phyloP scores from a whole-genome alignment of 2,888 invertebrate species.

The Tryphoninae sp. region DNA sequence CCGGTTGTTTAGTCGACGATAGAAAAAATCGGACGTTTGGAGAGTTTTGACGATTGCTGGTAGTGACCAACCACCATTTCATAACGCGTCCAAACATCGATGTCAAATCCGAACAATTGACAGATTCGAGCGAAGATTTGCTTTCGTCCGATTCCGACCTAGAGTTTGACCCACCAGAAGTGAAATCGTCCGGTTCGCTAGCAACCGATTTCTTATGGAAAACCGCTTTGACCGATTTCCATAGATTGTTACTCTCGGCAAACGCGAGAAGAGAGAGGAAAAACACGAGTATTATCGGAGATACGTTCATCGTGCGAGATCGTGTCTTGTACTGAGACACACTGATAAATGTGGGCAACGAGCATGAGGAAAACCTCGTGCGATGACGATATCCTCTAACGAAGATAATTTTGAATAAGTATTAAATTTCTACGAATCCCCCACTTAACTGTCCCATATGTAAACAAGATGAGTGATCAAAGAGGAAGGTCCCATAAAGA shows the following conservation, averaged over 20 bases:
- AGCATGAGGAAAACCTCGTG: background rate
- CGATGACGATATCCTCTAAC: background rate
- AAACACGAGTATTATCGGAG: background rate
- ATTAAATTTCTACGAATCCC: no score
- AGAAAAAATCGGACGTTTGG: conserved; percentile 31
- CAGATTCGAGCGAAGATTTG: background rate
- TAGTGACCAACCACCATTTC: conserved; percentile 31
- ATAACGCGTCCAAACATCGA: conserved; percentile 32
- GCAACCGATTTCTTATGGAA: background rate
- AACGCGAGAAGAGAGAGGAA: conserved; percentile 2
- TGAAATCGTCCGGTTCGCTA: background rate
- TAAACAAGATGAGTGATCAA: background rate
- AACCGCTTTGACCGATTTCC: background rate
- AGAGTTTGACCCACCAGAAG: background rate
- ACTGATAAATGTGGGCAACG: background rate
- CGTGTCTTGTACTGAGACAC: background rate
- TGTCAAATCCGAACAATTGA: conserved; percentile 41
- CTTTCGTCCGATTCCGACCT: background rate
- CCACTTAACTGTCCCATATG: background rate
- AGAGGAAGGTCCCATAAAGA: background rate
- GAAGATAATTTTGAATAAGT: background rate
- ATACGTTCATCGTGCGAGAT: conserved; percentile 14
- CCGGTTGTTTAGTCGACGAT: conserved; percentile 36
- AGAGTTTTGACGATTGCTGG: background rate
- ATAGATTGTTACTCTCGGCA: conserved; percentile 5